Base-by-base conservation (phyloP, 2,797 vertebrate genomes). In the Ispidina lecontei region DNA sequence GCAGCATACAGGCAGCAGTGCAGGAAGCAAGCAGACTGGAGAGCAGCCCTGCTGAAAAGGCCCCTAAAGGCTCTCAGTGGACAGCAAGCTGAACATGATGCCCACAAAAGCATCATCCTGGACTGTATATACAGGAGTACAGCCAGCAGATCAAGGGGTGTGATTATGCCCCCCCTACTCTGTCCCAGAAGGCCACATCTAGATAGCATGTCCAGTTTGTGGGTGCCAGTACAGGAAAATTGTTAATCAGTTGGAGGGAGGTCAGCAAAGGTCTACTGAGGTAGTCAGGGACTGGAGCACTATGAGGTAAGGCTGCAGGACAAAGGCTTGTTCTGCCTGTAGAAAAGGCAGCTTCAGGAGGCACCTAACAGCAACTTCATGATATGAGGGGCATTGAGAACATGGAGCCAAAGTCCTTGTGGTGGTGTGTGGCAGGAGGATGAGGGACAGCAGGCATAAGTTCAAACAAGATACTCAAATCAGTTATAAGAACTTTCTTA, bases 1-100 rank as follows among this genome's bases (percentile, higher is more conserved):
- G 35, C 31, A 37, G 28, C 0, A 0, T 64, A 14, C 6, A 54
- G 33, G 28, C 4, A 3, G 4, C 43, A n/a, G 58, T 20, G 19
- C 13, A 28, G 13, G 39, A 5, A 6, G 4, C 33, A n/a, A 37
- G 5, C 35, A 46, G 29, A 19, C 35, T 10, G 8, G 26, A 60
- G 51, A 64, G 25, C 39, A 80, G 39, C 46, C 72, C 19, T 49
- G 51, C 28, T 0, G 0, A 28, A 64, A 73, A 68, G 60, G 37
- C 16, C 31, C 6, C 0, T 0, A 1, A n/a, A 31, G 19, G 9
- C 2, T 78, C 16, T 21, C 1, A 1, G 49, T 68, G 49, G 16
- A 33, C 28, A 76, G 41, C 0, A 1, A 54, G 56, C 26, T 74
- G 29, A 60, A n/a, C 3, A 2, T 28, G 6, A 31, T 37, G 35